phyloP scores from a whole-genome alignment of 2,113 vertebrate species.

The Oceanodroma tethys region DNA sequence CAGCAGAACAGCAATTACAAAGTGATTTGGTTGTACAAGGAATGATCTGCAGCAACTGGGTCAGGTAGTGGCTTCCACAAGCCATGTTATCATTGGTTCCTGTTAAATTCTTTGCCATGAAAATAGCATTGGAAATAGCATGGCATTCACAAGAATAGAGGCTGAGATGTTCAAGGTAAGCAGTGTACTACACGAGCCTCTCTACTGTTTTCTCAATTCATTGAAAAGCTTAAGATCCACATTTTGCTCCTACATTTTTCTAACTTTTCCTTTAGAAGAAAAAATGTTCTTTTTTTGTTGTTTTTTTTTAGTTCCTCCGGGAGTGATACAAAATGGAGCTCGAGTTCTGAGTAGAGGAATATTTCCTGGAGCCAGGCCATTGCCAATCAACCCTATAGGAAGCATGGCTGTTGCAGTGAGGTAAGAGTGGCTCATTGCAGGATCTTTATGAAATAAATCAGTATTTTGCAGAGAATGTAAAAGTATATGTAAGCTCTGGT shows the following conservation, averaged over 20 bases:
- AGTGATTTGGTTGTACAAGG: neutral
- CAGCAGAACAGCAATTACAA: neutral
- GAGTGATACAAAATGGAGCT: slow-evolving; percentile 95
- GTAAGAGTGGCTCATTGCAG: slow-evolving; percentile 66
- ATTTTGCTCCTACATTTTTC: neutral
- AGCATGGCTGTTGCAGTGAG: slow-evolving; percentile 89
- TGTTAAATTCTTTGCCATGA: neutral
- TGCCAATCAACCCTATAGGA: slow-evolving; percentile 91
- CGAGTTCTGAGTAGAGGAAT: slow-evolving; percentile 93
- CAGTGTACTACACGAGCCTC: neutral
- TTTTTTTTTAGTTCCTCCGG: slow-evolving; percentile 82
- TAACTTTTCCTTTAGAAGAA: neutral
- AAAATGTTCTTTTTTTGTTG: neutral
- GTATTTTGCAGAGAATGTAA: neutral
- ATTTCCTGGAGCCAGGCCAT: slow-evolving; percentile 90
- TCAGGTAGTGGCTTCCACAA: neutral
- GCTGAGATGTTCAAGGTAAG: slow-evolving; percentile 35
- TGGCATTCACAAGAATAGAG: neutral
- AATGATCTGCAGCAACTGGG: neutral
- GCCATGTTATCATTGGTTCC: neutral
- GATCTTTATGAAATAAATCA: neutral
- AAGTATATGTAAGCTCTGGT: neutral
- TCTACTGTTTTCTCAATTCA: neutral
- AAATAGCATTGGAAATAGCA: neutral
- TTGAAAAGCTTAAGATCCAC: neutral